Conservation (phyloP, 2,113 vertebrate genomes). For the Setophaga kirtlandii region DNA sequence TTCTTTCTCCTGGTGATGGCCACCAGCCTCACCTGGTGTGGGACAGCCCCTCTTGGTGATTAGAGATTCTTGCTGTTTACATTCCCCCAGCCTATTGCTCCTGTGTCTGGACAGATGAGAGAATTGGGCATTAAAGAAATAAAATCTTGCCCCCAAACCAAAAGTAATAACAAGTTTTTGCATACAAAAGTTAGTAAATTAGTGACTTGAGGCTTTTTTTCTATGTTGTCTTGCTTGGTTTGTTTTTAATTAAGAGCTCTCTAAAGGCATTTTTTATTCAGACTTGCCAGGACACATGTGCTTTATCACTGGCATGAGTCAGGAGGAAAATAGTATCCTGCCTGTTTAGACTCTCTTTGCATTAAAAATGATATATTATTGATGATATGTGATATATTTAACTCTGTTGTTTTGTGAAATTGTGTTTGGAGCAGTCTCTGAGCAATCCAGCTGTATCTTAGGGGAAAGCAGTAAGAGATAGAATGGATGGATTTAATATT, state of each 20-base stretch:
- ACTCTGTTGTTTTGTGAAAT: not conserved
- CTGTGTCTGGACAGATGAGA: not conserved
- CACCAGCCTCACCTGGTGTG: not conserved
- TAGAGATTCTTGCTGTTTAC: not conserved
- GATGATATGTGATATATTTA: not conserved
- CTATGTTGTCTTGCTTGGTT: not conserved
- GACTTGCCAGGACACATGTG: not conserved
- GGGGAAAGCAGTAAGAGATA: not conserved
- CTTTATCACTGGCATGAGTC: not conserved
- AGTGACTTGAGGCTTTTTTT: not conserved
- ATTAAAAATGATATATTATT: not conserved
- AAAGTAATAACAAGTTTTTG: not conserved
- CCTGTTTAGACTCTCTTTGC: not conserved
- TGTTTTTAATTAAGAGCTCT: not conserved
- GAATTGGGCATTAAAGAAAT: not conserved
- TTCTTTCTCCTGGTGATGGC: not conserved
- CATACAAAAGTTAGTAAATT: not conserved
- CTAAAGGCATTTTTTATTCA: not conserved
- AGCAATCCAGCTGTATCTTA: not conserved
- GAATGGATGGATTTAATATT: not conserved
- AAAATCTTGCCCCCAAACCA: not conserved
- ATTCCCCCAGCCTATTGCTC: not conserved
- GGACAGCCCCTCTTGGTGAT: accelerated
- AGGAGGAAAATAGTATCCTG: not conserved
- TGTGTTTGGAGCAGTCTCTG: not conserved